These are phyloP conservation scores for Chauna torquata DNA, from an alignment of 2,113 vertebrate species.

Conservation along the genomic window DNA sequence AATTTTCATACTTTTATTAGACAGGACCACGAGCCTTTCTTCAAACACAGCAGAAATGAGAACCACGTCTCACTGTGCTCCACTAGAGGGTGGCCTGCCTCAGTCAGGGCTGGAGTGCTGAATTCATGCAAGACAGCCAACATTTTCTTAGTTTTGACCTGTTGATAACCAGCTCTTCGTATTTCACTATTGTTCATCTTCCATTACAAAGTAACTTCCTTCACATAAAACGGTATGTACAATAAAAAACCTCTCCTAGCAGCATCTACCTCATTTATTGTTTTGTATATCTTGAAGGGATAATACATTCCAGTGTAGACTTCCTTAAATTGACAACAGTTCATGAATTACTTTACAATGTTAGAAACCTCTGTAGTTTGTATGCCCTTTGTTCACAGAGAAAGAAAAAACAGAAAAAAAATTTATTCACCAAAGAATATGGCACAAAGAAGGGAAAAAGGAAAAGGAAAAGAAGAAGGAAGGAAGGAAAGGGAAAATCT, in stretches of 20 bases:
- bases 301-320: not conserved
- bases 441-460: not conserved
- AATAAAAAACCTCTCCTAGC: not conserved
- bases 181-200: not conserved
- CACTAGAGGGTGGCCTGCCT: slow-evolving; percentile 78
- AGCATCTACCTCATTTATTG: not conserved
- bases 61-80: slow-evolving; percentile 60
- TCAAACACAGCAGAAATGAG: not conserved
- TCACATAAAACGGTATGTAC: not conserved
- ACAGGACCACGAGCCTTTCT: not conserved
- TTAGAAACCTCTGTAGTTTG: not conserved
- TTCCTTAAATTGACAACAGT: not conserved
- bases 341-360: not conserved
- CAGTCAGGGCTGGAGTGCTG: slow-evolving; percentile 45
- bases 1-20: not conserved
- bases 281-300: not conserved
- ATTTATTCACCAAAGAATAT: not conserved
- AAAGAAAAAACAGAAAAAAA: not conserved
- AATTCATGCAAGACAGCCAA: slow-evolving; percentile 10
- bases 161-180: slow-evolving; percentile 55
- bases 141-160: slow-evolving; percentile 48
- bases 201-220: not conserved
- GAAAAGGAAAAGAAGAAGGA: not conserved
- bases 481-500: not conserved
- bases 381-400: not conserved